Evolutionary conservation across 2,113 vertebrate genomes (phyloP), one percentile per base, ranked within the genome.

Genomic region (Coryphaenoides rupestris): DNA sequence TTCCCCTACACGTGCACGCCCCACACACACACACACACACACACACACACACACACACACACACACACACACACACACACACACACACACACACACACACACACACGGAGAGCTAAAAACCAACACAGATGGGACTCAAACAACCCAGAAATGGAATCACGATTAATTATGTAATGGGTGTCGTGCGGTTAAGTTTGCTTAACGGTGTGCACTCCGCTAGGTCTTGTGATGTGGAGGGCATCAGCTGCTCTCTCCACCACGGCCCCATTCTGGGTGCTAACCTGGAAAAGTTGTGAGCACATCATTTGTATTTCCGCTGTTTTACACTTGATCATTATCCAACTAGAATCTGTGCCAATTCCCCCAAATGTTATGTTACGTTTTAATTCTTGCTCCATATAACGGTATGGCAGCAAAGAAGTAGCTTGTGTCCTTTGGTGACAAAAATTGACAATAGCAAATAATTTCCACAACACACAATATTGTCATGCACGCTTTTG

Each of bases 101-200:
- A 10, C 7, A 40, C 33, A 40, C 33, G n/a, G n/a, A n/a, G n/a
- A n/a, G n/a, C n/a, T n/a, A n/a, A n/a, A n/a, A n/a, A n/a, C n/a
- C n/a, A n/a, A n/a, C n/a, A n/a, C n/a, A n/a, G n/a, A 33, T 5
- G 33, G 33, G 33, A 40, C 33, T 12, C 60, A 63, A 71, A 69
- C 0, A 69, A 74, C 47, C 74, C 69, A 64, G 71, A 56, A n/a
- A 66, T 68, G 67, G 72, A 78, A 80, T 80, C 60, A 58, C 70
- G 60, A 65, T 85, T 83, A 84, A 84, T 85, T 72, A 77, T 66
- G 57, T 57, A 65, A 66, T 67, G 40, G 17, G 65, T 60, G 62
- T 62, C 67, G 65, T 63, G 66, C 21, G 21, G 22, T 55, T 19
- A 26, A 66, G 66, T 69, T 69, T 64, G 65, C 63, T 66, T 70